Conservation (phyloP, 2,888 invertebrate genomes). For the Amiota mariae region DNA sequence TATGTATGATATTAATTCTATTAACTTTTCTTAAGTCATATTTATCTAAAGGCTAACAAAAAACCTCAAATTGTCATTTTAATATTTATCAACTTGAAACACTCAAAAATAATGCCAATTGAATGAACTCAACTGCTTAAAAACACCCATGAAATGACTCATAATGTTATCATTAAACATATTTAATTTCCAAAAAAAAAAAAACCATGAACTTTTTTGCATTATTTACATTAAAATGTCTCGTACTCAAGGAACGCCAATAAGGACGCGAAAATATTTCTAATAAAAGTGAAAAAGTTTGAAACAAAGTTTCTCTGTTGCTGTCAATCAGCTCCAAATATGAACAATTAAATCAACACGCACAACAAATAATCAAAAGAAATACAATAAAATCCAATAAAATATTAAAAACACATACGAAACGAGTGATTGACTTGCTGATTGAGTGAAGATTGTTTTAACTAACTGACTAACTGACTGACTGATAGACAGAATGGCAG, state of each 20-base stretch:
- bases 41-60: no score
- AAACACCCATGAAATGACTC: neutral
- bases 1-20: no score
- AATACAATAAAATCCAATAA: slow-evolving; percentile 10
- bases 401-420: slow-evolving; percentile 20
- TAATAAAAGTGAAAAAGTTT: slow-evolving; percentile 12
- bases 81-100: slow-evolving; percentile 13
- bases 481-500: neutral
- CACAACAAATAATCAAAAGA: slow-evolving; percentile 6
- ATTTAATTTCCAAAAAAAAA: neutral
- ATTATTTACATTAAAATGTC: slow-evolving; percentile 17
- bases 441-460: neutral
- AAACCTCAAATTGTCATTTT: no score
- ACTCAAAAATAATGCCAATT: neutral
- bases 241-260: neutral
- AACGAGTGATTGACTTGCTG: neutral
- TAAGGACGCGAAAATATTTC: neutral
- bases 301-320: neutral
- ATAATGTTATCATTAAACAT: neutral
- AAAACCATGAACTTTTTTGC: neutral
- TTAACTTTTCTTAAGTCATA: no score
- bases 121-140: neutral
- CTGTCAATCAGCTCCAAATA: slow-evolving; percentile 25
- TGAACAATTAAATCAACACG: slow-evolving; percentile 30
- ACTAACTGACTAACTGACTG: neutral